These are phyloP conservation scores for Esperia sulphurella DNA, from an alignment of 2,888 invertebrate genomes.

Conservation along the genomic window DNA sequence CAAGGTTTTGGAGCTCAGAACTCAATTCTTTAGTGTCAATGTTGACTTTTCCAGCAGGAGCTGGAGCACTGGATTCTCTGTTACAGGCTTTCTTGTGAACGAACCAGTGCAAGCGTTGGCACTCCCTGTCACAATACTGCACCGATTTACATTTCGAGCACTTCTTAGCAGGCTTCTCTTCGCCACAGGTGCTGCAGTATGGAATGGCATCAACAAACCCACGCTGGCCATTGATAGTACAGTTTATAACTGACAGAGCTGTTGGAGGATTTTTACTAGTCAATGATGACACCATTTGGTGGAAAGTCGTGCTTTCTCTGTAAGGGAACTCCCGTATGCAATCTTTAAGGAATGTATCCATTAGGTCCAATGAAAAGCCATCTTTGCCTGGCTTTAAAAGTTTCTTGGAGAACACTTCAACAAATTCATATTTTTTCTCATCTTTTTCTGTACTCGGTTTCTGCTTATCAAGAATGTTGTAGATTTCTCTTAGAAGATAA, in stretches of 20 bases:
- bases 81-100: constrained; percentile 93
- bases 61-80: constrained; percentile 74
- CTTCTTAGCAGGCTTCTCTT: constrained; percentile 93
- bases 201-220: constrained; percentile 85
- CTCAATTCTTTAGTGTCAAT: constrained; percentile 72
- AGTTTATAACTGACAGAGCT: constrained; percentile 85
- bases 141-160: constrained; percentile 97
- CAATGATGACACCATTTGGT: constrained; percentile 89
- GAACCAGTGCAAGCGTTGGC: constrained; percentile 96
- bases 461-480: constrained; percentile 84
- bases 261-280: constrained; percentile 86
- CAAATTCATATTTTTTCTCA: constrained; percentile 81
- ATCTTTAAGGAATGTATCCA: constrained; percentile 89
- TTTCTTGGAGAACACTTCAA: constrained; percentile 87
- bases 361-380: constrained; percentile 82
- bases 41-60: constrained; percentile 37
- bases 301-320: constrained; percentile 92
- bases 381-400: constrained; percentile 87
- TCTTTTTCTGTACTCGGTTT: constrained; percentile 74
- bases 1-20: constrained; percentile 72
- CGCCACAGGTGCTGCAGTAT: constrained; percentile 91
- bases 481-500: constrained; percentile 85
- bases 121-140: constrained; percentile 95
- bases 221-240: constrained; percentile 93
- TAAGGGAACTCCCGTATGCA: constrained; percentile 94